These are phyloP conservation scores for Allophyes oxyacanthae DNA, from an alignment of 2,888 invertebrate species.

Conservation along the genomic window DNA sequence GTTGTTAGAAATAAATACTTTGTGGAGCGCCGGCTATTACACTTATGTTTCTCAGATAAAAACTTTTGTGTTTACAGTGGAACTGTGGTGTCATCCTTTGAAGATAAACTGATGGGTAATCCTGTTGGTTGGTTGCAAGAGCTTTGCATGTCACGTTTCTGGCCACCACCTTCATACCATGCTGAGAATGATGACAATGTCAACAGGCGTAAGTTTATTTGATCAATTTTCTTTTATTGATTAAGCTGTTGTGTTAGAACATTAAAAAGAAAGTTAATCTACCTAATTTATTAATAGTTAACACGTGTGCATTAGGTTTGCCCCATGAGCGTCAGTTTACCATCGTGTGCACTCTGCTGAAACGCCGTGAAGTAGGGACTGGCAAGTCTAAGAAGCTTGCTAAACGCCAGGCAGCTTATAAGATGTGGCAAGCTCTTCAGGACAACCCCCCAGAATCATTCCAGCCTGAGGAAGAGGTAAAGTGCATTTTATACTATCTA, in stretches of 20 bases:
- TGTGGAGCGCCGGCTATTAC: no score
- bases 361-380: conserved; percentile 94
- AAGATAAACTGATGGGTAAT: conserved; percentile 96
- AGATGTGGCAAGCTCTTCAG: conserved; percentile 96
- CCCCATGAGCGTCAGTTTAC: conserved; percentile 98
- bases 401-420: conserved; percentile 98
- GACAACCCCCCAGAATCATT: conserved; percentile 93
- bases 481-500: conserved; percentile 1
- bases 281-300: not conserved
- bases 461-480: conserved; percentile 92
- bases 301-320: conserved; percentile 86
- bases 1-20: no score
- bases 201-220: conserved; percentile 79
- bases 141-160: conserved; percentile 98
- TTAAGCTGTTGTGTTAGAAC: no score
- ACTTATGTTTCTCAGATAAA: not conserved
- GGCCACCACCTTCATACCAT: conserved; percentile 98
- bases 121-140: conserved; percentile 99
- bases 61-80: conserved; percentile 68
- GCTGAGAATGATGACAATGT: conserved; percentile 94
- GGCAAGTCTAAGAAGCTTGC: conserved; percentile 99
- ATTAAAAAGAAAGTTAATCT: no score
- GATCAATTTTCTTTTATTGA: no score
- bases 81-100: conserved; percentile 90
- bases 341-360: conserved; percentile 96